Evolutionary conservation across 2,113 vertebrate genomes (phyloP).

Genomic region (Diadophis punctatus): DNA sequence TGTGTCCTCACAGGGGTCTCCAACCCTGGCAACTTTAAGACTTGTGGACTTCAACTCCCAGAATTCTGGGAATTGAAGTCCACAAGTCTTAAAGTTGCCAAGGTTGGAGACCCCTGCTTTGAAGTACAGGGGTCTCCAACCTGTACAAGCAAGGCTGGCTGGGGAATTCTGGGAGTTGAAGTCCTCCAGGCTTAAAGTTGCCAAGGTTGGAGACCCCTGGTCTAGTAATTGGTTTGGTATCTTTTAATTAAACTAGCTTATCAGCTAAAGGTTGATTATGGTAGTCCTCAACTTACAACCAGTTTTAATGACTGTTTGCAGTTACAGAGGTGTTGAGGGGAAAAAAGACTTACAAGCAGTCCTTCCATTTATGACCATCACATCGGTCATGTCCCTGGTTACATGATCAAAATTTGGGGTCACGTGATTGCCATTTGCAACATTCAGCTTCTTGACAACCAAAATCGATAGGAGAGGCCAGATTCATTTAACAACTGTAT

Average conservation of each 20-base stretch:
- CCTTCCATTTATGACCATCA: background rate
- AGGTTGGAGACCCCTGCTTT: no score
- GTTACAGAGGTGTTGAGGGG: background rate
- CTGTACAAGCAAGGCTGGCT: no score
- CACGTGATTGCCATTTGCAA: background rate
- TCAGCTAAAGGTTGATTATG: background rate
- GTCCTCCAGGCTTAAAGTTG: no score
- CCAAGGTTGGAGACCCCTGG: no score
- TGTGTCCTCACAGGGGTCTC: background rate
- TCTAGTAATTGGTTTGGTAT: background rate
- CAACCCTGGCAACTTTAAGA: no score
- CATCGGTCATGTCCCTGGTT: background rate
- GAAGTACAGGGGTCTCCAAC: no score
- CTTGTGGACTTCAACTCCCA: no score
- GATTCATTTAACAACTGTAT: background rate
- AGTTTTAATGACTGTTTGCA: background rate
- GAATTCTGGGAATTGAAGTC: no score
- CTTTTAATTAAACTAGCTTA: background rate
- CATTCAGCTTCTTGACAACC: background rate
- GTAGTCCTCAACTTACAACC: background rate
- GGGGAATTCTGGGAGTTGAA: no score
- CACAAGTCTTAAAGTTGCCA: no score
- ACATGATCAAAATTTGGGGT: background rate
- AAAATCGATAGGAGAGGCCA: background rate
- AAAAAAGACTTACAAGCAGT: background rate